phyloP scores from a whole-genome alignment of 2,113 vertebrate species.

The Lethenteron camtschaticum region DNA sequence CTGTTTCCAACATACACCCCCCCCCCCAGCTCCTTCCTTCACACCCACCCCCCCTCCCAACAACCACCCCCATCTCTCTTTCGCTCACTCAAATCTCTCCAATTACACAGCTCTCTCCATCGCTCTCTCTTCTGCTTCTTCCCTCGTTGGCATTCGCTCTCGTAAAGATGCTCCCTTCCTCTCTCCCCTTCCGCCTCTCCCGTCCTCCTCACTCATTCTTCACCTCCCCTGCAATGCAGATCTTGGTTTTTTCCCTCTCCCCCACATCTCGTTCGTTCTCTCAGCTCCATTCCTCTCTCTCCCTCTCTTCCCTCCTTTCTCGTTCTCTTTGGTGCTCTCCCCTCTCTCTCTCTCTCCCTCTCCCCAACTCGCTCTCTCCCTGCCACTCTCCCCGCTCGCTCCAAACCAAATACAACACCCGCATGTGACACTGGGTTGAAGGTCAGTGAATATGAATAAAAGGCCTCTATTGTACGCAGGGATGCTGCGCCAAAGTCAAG shows the following conservation, averaged over 20 bases:
- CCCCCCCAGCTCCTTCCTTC: neutral
- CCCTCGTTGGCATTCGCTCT: neutral
- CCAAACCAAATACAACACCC: too few relatives aligned
- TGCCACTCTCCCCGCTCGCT: too few relatives aligned
- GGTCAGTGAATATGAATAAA: too few relatives aligned
- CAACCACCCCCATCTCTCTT: neutral
- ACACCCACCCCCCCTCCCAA: neutral
- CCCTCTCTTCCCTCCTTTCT: conserved; percentile 1
- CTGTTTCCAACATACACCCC: neutral
- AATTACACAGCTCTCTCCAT: neutral
- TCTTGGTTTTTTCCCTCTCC: neutral
- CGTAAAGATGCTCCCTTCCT: neutral
- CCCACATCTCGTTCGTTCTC: neutral
- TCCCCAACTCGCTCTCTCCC: too few relatives aligned
- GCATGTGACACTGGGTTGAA: too few relatives aligned
- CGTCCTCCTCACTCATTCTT: neutral
- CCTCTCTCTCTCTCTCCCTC: neutral
- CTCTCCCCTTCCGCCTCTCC: neutral
- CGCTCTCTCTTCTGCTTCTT: neutral
- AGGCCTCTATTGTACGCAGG: too few relatives aligned
- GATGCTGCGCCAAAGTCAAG: too few relatives aligned
- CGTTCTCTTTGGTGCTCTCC: neutral
- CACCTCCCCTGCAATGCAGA: neutral
- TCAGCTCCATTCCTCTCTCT: neutral
- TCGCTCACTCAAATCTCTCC: neutral